Evolutionary conservation across 2,888 invertebrate species (phyloP).

Genomic region (Lycaena phlaeas): DNA sequence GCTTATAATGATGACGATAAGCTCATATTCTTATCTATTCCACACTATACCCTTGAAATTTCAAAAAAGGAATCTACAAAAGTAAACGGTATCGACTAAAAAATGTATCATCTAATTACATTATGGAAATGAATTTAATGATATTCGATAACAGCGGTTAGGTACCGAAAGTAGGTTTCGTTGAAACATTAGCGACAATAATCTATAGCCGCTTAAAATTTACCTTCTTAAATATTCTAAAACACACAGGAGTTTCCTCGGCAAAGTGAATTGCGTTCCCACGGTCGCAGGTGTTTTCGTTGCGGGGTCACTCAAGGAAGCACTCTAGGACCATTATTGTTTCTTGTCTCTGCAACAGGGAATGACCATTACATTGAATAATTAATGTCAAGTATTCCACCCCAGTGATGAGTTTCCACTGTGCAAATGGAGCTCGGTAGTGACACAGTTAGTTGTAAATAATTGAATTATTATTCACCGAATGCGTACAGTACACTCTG

Average conservation of each 20-base stretch:
- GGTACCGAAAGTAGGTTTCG: no score
- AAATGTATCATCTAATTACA: no score
- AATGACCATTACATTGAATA: slow-evolving; percentile 36
- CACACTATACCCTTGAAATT: no score
- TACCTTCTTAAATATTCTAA: slow-evolving; percentile 7
- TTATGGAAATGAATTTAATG: no score
- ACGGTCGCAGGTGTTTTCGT: slow-evolving; percentile 34
- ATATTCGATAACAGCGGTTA: no score
- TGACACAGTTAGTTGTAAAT: background rate
- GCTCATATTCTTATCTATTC: no score
- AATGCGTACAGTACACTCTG: no score
- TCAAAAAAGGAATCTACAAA: no score
- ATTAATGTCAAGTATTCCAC: slow-evolving; percentile 27
- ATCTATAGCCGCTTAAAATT: background rate
- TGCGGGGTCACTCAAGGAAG: slow-evolving; percentile 23
- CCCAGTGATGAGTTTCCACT: slow-evolving; percentile 27
- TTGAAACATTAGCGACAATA: no score
- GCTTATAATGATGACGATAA: no score
- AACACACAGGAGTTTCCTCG: slow-evolving; percentile 12
- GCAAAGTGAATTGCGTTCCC: slow-evolving; percentile 23
- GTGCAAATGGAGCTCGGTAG: slow-evolving; percentile 16
- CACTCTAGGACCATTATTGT: slow-evolving; percentile 23
- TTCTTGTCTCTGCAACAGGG: slow-evolving; percentile 20
- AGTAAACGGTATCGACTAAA: no score
- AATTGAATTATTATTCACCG: no score